Base-by-base conservation (phyloP, 2,797 vertebrate genomes). In the Pachyuromys duprasi region DNA sequence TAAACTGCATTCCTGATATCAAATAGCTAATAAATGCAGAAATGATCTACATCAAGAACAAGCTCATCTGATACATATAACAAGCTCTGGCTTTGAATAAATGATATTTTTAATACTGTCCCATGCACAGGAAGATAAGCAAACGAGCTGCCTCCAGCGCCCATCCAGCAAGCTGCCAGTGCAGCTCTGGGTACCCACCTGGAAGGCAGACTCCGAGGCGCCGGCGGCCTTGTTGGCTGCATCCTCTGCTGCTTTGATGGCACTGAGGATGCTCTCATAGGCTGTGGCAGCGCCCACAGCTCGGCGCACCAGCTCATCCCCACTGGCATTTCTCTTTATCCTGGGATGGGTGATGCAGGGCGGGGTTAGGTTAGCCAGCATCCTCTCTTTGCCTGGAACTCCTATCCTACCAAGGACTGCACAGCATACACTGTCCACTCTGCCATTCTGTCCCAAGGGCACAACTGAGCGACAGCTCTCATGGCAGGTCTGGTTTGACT, bases 211-310 rank as follows among this genome's bases (percentile, higher is more conserved):
- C 86, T 99, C 98, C 1, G 99, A 99, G 0, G 99, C 99, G 4
- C 92, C 97, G 96, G 98, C 98, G 84, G 99, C 99, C 96, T 99
- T 99, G 12, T 98, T 99, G 39, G 99, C 99, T 0, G 99, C 99
- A 9, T 98, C 98, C 95, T 99, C 99, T 0, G 99, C 99, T 0
- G 99, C 99, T 62, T 99, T 99, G 92, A 99, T 98, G 57, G 99
- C 99, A 1, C 99, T 99, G 49, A 99, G 99, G 96, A 99, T 99
- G 97, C 98, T 99, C 97, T 99, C 99, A 90, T 99, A 99, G 84
- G 99, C 99, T 0, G 99, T 99, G 26, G 99, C 99, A 12, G 99
- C 99, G 2, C 99, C 99, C 95, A 99, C 98, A 17, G 99, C 99
- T 0, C 99, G 98, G 39, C 98, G 99, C 15, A 99, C 99, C 70